Evolutionary conservation across 2,113 vertebrate species (phyloP), one percentile per base, ranked within the genome.

Genomic region (Gulo gulo): DNA sequence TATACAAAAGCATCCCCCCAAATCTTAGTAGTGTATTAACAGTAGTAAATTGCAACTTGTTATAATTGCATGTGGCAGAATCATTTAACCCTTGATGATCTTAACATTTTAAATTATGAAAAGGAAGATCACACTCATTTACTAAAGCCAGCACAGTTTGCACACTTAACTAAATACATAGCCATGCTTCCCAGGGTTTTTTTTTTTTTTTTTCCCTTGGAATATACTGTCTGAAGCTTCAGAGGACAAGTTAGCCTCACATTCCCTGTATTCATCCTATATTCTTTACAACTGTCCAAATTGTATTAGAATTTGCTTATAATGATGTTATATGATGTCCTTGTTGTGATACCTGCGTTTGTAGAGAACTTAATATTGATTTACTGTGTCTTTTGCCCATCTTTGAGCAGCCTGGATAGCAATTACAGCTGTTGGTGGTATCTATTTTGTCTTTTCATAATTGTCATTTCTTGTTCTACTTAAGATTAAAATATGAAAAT

Each of bases 401-500:
- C 97, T 98, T 98, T 96, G 98, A 98, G 96, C 97, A 98, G 98
- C 73, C 98, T 69, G 91, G 98, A 97, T 98, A 98, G 99, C 98
- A 99, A 99, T 99, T 99, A 99, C 98, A 99, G 98, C 98, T 98
- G 98, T 97, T 98, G 98, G 98, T 98, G 98, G 97, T 98, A 98
- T 98, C 98, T 98, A 98, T 99, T 99, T 99, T 98, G 98, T 98
- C 99, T 99, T 98, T 99, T 99, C 98, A 98, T 99, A 99, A 99
- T 99, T 99, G 99, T 98, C 99, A 98, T 98, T 98, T 99, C 98
- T 98, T 82, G 97, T 97, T 98, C 98, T 98, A 97, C 97, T 99
- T 99, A 99, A 98, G 98, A 98, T 98, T 98, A 99, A 99, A 99
- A 99, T 99, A 99, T 99, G 98, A 99, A 99, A 99, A 99, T 99